Evolutionary conservation across 1,140 invertebrate genomes (phyloP), one percentile per base, ranked within the genome.

Genomic region (Eriosoma lanigerum): DNA sequence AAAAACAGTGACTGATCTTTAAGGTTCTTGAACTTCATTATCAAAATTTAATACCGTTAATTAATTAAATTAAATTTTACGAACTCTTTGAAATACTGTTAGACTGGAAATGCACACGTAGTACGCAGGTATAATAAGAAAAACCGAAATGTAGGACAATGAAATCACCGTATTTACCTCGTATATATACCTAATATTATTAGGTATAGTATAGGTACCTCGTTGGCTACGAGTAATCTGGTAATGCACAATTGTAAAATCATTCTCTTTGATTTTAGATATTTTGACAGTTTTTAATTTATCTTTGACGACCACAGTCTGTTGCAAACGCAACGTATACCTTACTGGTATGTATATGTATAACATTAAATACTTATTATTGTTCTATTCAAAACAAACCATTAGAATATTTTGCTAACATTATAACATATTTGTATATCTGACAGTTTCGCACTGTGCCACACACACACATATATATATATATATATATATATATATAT

Each of bases 201-300:
- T 38, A 8, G 3, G 32, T 38, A 38, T 38, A 38, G 32, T 38
- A 4, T 38, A 38, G 32, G 32, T n/a, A n/a, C n/a, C n/a, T 6
- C 26, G 29, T 29, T 15, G 26, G 13, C 21, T 24, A 62, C 58
- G 29, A 24, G 58, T 17, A 26, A 62, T 62, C 24, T 15, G 24
- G 21, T n/a, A 58, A 58, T 58, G 13, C 12, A 58, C 24, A 58
- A 24, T 24, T 24, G 56, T 58, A 26, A 29, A 26, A n/a, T n/a
- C 17, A 62, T 29, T 29, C 58, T 62, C 26, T 26, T 26, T 15
- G 15, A 62, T 62, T 62, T 62, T 62, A 62, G 17, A 38, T 62
- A 32, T 29, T 62, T 62, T 62, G 60, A 62, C 60, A 62, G 19
- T 62, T 32, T 62, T 62, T 29, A 62, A 38, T 62, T 62, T 62